Evolutionary conservation across 2,888 invertebrate species (phyloP).

Genomic region (Eupithecia subumbrata): DNA sequence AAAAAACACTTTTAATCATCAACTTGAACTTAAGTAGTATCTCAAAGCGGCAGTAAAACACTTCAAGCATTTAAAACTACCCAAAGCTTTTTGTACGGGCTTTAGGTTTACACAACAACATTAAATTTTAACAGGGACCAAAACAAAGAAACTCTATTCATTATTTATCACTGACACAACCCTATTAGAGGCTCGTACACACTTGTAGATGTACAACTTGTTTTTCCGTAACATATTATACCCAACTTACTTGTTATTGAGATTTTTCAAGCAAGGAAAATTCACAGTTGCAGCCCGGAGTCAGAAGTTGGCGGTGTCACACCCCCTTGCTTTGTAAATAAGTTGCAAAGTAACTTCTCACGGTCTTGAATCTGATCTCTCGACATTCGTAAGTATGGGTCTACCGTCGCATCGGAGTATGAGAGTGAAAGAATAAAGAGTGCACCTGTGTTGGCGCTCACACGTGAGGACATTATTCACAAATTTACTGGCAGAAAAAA

Average conservation of each 20-base stretch:
- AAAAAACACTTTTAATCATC: not conserved
- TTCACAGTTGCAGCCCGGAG: not conserved
- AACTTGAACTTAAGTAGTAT: not conserved
- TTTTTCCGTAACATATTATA: not conserved
- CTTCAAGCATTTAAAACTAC: slow-evolving; percentile 7
- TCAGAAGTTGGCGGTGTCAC: not conserved
- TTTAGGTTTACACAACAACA: slow-evolving; percentile 12
- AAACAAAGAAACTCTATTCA: slow-evolving; percentile 19
- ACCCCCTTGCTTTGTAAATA: not conserved
- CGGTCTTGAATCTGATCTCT: not conserved
- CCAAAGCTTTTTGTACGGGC: not conserved
- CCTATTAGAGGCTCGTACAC: not conserved
- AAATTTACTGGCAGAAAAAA: too few relatives aligned
- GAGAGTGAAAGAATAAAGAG: not conserved
- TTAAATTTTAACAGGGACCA: slow-evolving; percentile 15
- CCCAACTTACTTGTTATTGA: not conserved
- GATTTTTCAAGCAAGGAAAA: not conserved
- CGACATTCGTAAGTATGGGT: not conserved
- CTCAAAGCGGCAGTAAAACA: slow-evolving; percentile 1
- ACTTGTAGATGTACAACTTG: not conserved
- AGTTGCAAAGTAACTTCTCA: too few relatives aligned
- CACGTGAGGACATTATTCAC: too few relatives aligned
- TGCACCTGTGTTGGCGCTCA: too few relatives aligned
- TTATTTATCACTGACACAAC: slow-evolving; percentile 11
- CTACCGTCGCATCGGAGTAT: too few relatives aligned